Percentiles rank a stretch among this genome's conserved stretches.
phyloP scores from a whole-genome alignment of 2,797 vertebrate genomes.

The Rhadinocentrus ornatus region DNA sequence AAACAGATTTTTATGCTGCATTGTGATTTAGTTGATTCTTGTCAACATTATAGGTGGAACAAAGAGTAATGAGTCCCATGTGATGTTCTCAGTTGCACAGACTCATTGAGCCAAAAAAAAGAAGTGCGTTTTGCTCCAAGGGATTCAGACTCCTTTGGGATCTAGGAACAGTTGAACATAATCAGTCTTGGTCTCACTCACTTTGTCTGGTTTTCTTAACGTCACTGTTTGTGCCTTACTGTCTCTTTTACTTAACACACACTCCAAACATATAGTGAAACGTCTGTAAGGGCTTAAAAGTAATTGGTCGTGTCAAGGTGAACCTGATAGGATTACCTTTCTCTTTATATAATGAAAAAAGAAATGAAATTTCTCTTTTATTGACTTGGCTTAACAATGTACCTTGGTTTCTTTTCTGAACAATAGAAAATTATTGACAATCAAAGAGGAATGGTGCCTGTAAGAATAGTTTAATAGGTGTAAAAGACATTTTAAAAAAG shows the following conservation, averaged over 20 bases:
- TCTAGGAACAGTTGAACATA: conserved; percentile 37
- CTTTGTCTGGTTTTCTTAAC: conserved; percentile 9
- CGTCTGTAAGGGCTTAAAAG: conserved; percentile 6
- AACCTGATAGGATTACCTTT: conserved; percentile 17
- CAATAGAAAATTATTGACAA: background rate
- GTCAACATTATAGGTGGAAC: conserved; percentile 27
- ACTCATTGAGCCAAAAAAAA: conserved; percentile 58
- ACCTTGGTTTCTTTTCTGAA: conserved; percentile 5
- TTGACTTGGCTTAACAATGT: background rate
- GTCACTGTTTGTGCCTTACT: background rate
- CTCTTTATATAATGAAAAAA: conserved; percentile 20
- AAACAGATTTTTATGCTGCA: conserved; percentile 20
- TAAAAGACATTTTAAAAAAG: too few relatives aligned
- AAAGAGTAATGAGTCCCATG: conserved; percentile 51
- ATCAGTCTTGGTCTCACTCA: conserved; percentile 15
- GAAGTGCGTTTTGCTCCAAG: conserved; percentile 49
- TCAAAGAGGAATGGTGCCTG: background rate
- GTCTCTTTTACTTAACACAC: conserved; percentile 1
- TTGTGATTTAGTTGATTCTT: conserved; percentile 17
- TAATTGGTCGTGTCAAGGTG: conserved; percentile 17
- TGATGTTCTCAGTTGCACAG: conserved; percentile 49
- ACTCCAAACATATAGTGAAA: conserved; percentile 12
- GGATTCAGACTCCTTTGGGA: conserved; percentile 69
- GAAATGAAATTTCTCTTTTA: conserved; percentile 10
- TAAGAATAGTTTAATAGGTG: background rate